These are phyloP conservation scores for Eurypyga helias DNA, from an alignment of 2,113 vertebrate genomes.

Conservation along the genomic window DNA sequence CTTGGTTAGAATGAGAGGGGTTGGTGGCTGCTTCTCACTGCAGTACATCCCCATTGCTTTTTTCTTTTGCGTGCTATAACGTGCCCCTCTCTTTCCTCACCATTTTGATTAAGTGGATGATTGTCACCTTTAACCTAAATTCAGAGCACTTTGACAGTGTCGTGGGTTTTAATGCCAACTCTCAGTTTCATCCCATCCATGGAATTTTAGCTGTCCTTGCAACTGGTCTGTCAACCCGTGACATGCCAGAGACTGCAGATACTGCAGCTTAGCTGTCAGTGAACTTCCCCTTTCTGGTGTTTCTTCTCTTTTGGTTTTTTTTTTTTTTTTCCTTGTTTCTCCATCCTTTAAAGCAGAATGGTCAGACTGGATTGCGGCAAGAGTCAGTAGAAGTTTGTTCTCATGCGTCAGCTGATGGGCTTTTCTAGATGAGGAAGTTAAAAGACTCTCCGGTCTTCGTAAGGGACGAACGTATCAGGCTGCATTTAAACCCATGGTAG, in stretches of 20 bases:
- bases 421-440: neutral
- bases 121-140: neutral
- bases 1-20: neutral
- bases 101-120: neutral
- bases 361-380: neutral
- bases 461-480: neutral
- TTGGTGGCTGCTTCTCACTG: neutral
- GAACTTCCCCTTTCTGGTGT: neutral
- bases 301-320: neutral
- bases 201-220: neutral
- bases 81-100: neutral
- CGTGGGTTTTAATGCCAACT: neutral
- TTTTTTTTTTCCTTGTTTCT: neutral
- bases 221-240: neutral
- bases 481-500: neutral
- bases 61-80: neutral
- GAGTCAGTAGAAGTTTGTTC: neutral
- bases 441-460: neutral
- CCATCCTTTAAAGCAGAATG: neutral
- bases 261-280: neutral
- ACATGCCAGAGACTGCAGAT: neutral
- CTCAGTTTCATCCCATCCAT: neutral
- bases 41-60: neutral
- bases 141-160: neutral
- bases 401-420: neutral